Base-by-base conservation (phyloP, 2,113 vertebrate species). In the Trichechus manatus region DNA sequence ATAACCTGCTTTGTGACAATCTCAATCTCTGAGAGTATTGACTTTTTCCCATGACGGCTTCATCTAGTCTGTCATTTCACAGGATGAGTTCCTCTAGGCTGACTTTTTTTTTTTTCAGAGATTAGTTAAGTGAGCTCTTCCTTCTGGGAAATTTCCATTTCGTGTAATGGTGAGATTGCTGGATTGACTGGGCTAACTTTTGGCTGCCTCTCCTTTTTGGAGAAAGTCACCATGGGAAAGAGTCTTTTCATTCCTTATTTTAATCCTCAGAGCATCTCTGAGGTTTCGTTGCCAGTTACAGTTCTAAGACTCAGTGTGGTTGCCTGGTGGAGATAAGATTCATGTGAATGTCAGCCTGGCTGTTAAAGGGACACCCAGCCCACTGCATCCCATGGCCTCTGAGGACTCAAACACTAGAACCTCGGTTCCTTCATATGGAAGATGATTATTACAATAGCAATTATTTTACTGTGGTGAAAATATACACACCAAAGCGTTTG, bases 61-160 rank as follows among this genome's bases (percentile, higher is more conserved):
- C 64, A 86, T 86, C 63, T 88, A 25, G 68, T 53, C 80, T 80
- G 42, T 74, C 39, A 39, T 87, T 94, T 85, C 44, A 56, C 53
- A 25, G 78, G 87, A 56, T 93, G 25, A 87, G 23, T 56, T 83
- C 20, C 77, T 75, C 33, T 68, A 85, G 89, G 19, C 84, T 92
- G 29, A 61, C 72, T 17, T 19, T n/a, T n/a, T 31, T 80, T 80
- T 81, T 87, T 10, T 6, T 9, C 44, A 68, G 39, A 15, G 20
- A 1, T 91, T 82, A 72, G 59, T 59, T 92, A 33, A 36, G 31
- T 42, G n/a, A 72, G 7, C 79, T 89, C 36, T 92, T 64, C 31
- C 75, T 91, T 72, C 17, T 66, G 36, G 89, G 96, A 95, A 95
- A 93, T 97, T 89, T 95, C 89, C 96, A 86, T 53, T 29, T 87